Percentiles rank a stretch among this genome's conserved stretches.
Conservation (phyloP, 2,113 vertebrate genomes). For the Aplodontia rufa region DNA sequence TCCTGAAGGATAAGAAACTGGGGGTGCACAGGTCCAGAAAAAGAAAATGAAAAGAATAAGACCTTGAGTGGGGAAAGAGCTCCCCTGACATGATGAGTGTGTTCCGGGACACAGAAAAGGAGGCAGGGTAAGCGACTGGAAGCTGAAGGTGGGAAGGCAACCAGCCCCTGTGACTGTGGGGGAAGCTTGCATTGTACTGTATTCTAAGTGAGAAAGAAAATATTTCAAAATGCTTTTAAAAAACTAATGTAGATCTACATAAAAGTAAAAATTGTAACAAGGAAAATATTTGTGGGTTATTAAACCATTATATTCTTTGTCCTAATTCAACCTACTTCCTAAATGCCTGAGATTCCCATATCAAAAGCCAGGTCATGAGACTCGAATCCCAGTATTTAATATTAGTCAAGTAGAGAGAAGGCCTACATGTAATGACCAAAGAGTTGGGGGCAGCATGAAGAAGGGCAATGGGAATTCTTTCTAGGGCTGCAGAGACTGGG, state of each 20-base stretch:
- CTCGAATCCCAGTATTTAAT: not conserved
- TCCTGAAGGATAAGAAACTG: not conserved
- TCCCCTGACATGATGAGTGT: not conserved
- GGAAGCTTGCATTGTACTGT: not conserved
- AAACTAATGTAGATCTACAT: not conserved
- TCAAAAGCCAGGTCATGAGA: not conserved
- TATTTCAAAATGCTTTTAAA: not conserved
- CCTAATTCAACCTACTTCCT: not conserved
- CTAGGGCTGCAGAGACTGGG: not conserved
- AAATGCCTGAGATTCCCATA: not conserved
- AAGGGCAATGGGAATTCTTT: not conserved
- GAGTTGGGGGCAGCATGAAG: not conserved
- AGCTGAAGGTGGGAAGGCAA: rapidly evolving
- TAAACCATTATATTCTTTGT: not conserved
- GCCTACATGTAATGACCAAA: not conserved
- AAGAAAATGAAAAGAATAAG: not conserved
- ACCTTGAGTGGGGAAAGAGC: not conserved
- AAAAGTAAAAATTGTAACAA: not conserved
- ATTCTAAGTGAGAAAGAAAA: not conserved
- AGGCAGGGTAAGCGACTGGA: not conserved
- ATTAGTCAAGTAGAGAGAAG: not conserved
- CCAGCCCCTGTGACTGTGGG: not conserved
- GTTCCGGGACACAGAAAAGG: not conserved
- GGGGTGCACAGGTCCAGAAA: not conserved
- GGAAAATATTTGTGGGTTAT: not conserved